Percentiles rank a stretch among this genome's conserved stretches.
Evolutionary conservation across 2,888 invertebrate genomes (phyloP).

Genomic region (Oligia fasciuncula): DNA sequence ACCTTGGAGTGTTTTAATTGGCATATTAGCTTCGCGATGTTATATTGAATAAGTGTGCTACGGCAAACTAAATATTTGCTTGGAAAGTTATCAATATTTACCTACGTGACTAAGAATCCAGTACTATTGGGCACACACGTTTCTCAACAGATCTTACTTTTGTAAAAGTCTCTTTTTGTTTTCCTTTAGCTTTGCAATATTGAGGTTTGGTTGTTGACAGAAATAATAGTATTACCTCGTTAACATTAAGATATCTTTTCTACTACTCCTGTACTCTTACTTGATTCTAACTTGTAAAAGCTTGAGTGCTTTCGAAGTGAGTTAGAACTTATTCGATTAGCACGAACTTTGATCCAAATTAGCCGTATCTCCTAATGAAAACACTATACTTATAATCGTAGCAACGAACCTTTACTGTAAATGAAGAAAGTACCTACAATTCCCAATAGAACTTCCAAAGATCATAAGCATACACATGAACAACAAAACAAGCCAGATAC

Average conservation of each 20-base stretch:
- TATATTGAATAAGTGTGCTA: slow-evolving; percentile 36
- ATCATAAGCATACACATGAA: slow-evolving; percentile 15
- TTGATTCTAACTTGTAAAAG: slow-evolving; percentile 9
- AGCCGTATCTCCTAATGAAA: slow-evolving; percentile 12
- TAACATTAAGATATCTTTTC: too few relatives aligned
- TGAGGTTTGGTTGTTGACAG: background rate
- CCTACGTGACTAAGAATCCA: slow-evolving; percentile 40
- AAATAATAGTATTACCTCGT: too few relatives aligned
- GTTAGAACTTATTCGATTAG: slow-evolving; percentile 17
- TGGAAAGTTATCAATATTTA: slow-evolving; percentile 58
- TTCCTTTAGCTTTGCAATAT: slow-evolving; percentile 13
- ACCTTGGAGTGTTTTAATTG: slow-evolving; percentile 65
- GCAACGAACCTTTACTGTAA: background rate
- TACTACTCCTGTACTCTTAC: background rate
- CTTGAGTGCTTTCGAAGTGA: slow-evolving; percentile 1
- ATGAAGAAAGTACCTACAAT: background rate
- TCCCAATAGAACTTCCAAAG: background rate
- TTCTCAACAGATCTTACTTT: slow-evolving; percentile 51
- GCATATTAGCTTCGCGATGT: slow-evolving; percentile 43
- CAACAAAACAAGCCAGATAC: slow-evolving; percentile 30
- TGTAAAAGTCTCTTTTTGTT: slow-evolving; percentile 33
- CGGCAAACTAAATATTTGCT: slow-evolving; percentile 43
- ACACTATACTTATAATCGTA: background rate
- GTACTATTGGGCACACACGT: slow-evolving; percentile 48
- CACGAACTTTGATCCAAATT: background rate